phyloP scores from a whole-genome alignment of 2,113 vertebrate genomes.

The Colistium nudipinnis region DNA sequence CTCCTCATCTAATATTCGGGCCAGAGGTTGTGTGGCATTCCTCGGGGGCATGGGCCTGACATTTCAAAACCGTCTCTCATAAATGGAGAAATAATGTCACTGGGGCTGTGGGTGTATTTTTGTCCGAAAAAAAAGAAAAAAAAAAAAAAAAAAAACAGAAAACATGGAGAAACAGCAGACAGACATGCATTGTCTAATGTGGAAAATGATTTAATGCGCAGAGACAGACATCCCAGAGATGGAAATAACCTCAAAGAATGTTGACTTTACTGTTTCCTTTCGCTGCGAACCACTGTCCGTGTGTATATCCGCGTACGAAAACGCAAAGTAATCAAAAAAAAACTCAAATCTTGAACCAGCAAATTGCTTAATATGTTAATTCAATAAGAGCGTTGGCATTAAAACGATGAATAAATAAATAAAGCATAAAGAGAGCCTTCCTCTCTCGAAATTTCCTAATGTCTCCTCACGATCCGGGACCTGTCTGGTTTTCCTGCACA shows the following conservation, averaged over 20 bases:
- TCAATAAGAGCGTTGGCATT: too few relatives aligned
- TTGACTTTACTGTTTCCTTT: conserved; percentile 52
- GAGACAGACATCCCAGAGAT: conserved; percentile 34
- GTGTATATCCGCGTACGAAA: too few relatives aligned
- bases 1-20: conserved; percentile 71
- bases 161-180: conserved; percentile 44
- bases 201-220: conserved; percentile 58
- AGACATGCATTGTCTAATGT: conserved; percentile 51
- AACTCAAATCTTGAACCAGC: too few relatives aligned
- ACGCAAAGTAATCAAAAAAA: too few relatives aligned
- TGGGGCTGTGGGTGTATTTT: conserved; percentile 59
- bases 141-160: conserved; percentile 37
- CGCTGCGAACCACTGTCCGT: conserved; percentile 4
- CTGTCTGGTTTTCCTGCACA: too few relatives aligned
- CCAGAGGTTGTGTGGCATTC: conserved; percentile 67
- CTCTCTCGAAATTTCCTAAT: too few relatives aligned
- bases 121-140: conserved; percentile 50
- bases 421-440: too few relatives aligned
- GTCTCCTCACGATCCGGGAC: too few relatives aligned
- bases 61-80: conserved; percentile 75
- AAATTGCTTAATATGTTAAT: too few relatives aligned
- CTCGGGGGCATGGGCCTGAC: conserved; percentile 72
- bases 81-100: conserved; percentile 76
- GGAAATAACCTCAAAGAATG: conserved; percentile 53
- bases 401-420: too few relatives aligned